phyloP scores from a whole-genome alignment of 2,888 invertebrate genomes.

The Sicus ferrugineus region DNA sequence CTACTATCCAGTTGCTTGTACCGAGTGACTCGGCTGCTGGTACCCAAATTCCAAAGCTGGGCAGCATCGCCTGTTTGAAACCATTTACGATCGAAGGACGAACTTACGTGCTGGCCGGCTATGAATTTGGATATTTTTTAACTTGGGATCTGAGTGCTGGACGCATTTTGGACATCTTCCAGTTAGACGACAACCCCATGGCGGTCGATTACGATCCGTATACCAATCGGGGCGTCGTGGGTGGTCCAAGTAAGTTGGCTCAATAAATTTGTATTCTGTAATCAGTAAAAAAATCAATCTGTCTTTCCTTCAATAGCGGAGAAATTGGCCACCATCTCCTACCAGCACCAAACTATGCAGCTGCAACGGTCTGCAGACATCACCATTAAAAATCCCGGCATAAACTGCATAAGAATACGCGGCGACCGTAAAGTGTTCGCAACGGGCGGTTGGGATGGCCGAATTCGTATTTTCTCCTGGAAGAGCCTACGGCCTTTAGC shows the following conservation, averaged over 20 bases:
- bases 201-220: slow-evolving; percentile 75
- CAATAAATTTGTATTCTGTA: background rate
- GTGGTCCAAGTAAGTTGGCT: slow-evolving; percentile 58
- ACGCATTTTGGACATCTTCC: slow-evolving; percentile 51
- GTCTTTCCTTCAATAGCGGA: slow-evolving; percentile 45
- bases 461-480: slow-evolving; percentile 80
- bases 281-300: background rate
- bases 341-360: slow-evolving; percentile 59
- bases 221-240: slow-evolving; percentile 74
- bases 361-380: slow-evolving; percentile 68
- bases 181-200: slow-evolving; percentile 72
- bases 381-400: slow-evolving; percentile 76
- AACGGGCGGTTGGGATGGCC: slow-evolving; percentile 80
- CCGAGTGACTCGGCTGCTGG: slow-evolving; percentile 59
- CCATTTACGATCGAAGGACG: slow-evolving; percentile 64
- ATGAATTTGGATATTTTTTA: slow-evolving; percentile 77
- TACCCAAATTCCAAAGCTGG: slow-evolving; percentile 64
- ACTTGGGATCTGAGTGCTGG: slow-evolving; percentile 76
- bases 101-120: slow-evolving; percentile 72
- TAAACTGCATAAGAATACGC: slow-evolving; percentile 74
- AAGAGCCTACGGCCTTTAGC: slow-evolving; percentile 76
- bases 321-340: slow-evolving; percentile 56
- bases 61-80: slow-evolving; percentile 70
- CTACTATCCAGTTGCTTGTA: slow-evolving; percentile 57
- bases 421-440: slow-evolving; percentile 77